These are phyloP conservation scores for Mycalesis mineus DNA, from an alignment of 2,888 invertebrate species.

Conservation along the genomic window DNA sequence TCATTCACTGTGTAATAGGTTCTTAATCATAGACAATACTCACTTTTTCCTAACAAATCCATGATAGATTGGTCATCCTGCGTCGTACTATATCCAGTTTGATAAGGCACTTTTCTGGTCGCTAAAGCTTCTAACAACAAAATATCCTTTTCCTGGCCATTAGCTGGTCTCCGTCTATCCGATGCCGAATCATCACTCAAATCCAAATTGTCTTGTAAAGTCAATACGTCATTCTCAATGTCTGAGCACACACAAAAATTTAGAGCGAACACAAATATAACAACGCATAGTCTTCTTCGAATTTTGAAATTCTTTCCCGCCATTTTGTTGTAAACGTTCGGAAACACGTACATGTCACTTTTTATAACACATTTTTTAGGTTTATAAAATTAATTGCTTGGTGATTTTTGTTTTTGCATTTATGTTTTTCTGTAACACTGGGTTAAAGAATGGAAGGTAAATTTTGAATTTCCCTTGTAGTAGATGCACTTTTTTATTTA, in stretches of 20 bases:
- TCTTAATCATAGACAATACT: slow-evolving; percentile 45
- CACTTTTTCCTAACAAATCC: slow-evolving; percentile 91
- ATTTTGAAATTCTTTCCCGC: slow-evolving; percentile 49
- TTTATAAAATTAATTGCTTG: not conserved
- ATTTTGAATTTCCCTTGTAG: not conserved
- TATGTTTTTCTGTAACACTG: not conserved
- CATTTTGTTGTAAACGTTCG: slow-evolving; percentile 39
- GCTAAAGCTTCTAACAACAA: slow-evolving; percentile 85
- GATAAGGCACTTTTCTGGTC: slow-evolving; percentile 79
- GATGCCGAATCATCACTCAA: slow-evolving; percentile 49
- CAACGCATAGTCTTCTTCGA: slow-evolving; percentile 41
- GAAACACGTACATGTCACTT: slow-evolving; percentile 43
- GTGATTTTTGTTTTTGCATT: not conserved
- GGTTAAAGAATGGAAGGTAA: too few relatives aligned
- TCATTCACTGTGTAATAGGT: too few relatives aligned
- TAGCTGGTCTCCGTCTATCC: slow-evolving; percentile 72
- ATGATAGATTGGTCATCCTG: slow-evolving; percentile 84
- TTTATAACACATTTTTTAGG: not conserved
- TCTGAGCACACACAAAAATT: slow-evolving; percentile 48
- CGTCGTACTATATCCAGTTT: slow-evolving; percentile 49
- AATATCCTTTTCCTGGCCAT: slow-evolving; percentile 86
- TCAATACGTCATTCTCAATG: slow-evolving; percentile 67
- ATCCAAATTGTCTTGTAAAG: slow-evolving; percentile 65
- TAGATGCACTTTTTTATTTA: slow-evolving; percentile 20
- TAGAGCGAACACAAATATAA: slow-evolving; percentile 39